These are phyloP conservation scores for Macroramphosus scolopax DNA, from an alignment of 2,797 vertebrate species.

Conservation along the genomic window DNA sequence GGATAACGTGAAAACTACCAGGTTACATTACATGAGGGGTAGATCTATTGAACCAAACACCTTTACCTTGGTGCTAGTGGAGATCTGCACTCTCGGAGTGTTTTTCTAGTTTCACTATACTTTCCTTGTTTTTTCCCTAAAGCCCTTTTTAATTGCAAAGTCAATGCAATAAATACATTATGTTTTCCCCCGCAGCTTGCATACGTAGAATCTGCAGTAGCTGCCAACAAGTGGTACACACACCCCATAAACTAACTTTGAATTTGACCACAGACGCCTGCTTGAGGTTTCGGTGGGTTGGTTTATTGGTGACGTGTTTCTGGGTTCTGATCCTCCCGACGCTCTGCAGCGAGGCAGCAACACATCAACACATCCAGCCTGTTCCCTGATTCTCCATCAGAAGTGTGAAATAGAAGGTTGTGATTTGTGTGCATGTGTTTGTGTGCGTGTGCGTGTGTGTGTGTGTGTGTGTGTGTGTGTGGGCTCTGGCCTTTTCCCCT, in stretches of 20 bases:
- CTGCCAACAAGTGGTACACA: neutral
- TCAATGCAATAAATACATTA: too few species aligned
- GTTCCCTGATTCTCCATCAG: constrained; percentile 45
- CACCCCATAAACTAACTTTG: too few species aligned
- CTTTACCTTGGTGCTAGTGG: too few species aligned
- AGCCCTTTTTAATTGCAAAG: too few species aligned
- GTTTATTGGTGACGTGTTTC: constrained; percentile 14
- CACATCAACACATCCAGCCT: constrained; percentile 45
- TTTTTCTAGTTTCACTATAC: too few species aligned
- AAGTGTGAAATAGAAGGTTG: constrained; percentile 62
- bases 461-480: constrained; percentile 69
- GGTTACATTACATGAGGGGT: too few species aligned
- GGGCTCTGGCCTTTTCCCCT: constrained; percentile 77
- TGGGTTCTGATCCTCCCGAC: constrained; percentile 37
- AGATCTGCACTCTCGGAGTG: too few species aligned
- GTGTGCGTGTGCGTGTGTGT: constrained; percentile 48
- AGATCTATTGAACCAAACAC: too few species aligned
- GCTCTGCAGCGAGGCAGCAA: constrained; percentile 39
- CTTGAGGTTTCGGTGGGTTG: constrained; percentile 5
- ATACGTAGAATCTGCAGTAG: constrained; percentile 4
- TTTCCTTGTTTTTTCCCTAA: too few species aligned
- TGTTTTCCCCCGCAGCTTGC: neutral
- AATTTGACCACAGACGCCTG: neutral
- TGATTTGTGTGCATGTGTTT: constrained; percentile 24
- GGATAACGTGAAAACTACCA: too few species aligned